Evolutionary conservation across 2,888 invertebrate species (phyloP).

Genomic region (Drosophila dives): DNA sequence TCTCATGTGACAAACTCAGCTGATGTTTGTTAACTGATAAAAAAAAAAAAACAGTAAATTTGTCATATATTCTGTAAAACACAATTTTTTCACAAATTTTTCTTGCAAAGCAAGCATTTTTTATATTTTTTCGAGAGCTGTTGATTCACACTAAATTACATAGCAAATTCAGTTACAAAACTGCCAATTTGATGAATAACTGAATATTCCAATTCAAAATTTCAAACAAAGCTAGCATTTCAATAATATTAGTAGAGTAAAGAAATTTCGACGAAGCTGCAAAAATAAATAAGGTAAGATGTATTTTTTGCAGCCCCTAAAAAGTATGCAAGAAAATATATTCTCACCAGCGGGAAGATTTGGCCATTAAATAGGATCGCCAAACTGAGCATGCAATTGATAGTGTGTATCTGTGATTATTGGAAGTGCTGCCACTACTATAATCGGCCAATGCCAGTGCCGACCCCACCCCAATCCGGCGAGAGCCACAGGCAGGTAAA

Average conservation of each 20-base stretch:
- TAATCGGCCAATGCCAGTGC: slow-evolving; percentile 14
- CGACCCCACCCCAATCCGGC: slow-evolving; percentile 6
- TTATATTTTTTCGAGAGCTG: not conserved
- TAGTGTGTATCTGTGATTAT: slow-evolving; percentile 77
- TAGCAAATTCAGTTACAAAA: not conserved
- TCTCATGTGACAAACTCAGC: not conserved
- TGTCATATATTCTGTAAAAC: not conserved
- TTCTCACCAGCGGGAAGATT: not conserved
- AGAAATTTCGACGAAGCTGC: not conserved
- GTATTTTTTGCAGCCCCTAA: slow-evolving; percentile 12
- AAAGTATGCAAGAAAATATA: slow-evolving; percentile 41
- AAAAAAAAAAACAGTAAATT: not conserved
- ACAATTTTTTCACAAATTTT: not conserved
- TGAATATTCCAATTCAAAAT: not conserved
- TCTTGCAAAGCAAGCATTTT: not conserved
- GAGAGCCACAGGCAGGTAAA: slow-evolving; percentile 1
- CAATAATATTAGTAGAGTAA: not conserved
- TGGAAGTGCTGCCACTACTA: slow-evolving; percentile 63
- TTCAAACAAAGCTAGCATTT: slow-evolving; percentile 4
- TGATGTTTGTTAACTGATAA: not conserved
- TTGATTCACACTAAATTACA: not conserved
- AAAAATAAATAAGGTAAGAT: not conserved
- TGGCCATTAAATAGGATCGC: not conserved
- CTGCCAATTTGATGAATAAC: not conserved
- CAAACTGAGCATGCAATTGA: slow-evolving; percentile 60